Conservation (phyloP, 2,113 vertebrate genomes). For the Pampusana beccarii region DNA sequence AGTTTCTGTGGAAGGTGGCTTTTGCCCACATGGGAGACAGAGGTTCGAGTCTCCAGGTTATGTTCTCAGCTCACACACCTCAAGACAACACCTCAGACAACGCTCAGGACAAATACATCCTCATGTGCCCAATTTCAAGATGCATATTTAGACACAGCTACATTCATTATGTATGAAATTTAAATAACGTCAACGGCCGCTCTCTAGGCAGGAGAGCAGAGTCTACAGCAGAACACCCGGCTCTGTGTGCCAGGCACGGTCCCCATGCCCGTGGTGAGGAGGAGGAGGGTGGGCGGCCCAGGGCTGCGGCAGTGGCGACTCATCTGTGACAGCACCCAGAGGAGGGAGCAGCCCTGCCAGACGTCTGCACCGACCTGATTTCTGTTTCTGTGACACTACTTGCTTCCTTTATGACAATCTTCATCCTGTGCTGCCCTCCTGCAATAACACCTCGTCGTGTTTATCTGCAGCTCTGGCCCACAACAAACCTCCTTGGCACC, state of each 20-base stretch:
- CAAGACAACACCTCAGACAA: background rate
- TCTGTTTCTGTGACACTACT: background rate
- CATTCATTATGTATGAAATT: accelerated
- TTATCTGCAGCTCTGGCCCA: background rate
- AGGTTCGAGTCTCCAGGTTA: background rate
- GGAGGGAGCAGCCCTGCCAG: background rate
- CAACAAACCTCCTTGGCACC: background rate
- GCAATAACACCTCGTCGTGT: background rate
- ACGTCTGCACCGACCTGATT: accelerated
- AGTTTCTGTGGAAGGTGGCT: background rate
- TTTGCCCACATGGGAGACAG: accelerated
- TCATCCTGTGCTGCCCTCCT: background rate
- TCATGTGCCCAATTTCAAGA: accelerated
- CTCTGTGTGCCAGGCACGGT: background rate
- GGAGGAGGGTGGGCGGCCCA: too few relatives aligned
- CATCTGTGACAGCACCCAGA: accelerated
- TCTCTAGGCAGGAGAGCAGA: too few relatives aligned
- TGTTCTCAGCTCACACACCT: background rate
- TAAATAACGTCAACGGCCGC: background rate
- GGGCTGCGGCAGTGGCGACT: background rate
- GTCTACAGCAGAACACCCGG: too few relatives aligned
- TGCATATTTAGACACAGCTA: background rate
- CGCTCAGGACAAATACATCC: accelerated
- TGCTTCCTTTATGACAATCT: background rate
- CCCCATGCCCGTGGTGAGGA: background rate